Conservation (phyloP, 2,113 vertebrate genomes). For the Nyctereutes procyonoides region DNA sequence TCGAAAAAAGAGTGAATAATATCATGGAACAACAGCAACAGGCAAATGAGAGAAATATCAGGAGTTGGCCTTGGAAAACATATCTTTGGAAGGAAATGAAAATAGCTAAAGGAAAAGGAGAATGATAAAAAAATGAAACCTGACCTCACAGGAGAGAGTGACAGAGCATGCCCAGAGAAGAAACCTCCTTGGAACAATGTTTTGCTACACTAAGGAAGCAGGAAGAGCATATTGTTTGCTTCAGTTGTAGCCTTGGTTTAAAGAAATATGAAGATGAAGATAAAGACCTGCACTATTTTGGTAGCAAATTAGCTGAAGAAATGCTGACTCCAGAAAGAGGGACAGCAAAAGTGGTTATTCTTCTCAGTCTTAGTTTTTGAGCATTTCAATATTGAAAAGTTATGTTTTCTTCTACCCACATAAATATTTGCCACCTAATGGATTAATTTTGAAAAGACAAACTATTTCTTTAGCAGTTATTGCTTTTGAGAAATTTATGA, state of each 20-base stretch:
- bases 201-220: slow-evolving; percentile 24
- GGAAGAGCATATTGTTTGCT: slow-evolving; percentile 4
- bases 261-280: background rate
- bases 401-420: background rate
- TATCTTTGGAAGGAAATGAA: slow-evolving; percentile 42
- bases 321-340: background rate
- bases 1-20: slow-evolving; percentile 30
- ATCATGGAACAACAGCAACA: background rate
- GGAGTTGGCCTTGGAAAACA: background rate
- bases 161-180: background rate
- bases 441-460: slow-evolving; percentile 27
- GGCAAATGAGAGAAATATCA: background rate
- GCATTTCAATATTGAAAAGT: background rate
- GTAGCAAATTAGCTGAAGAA: background rate
- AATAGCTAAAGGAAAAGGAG: slow-evolving; percentile 42
- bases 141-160: background rate
- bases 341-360: background rate
- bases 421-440: background rate
- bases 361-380: background rate
- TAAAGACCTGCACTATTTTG: background rate
- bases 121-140: background rate
- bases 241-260: slow-evolving; percentile 28
- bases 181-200: background rate
- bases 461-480: background rate
- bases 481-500: slow-evolving; percentile 13